Base-by-base conservation (phyloP, 2,797 vertebrate species). In the Schizopygopsis pylzovi region DNA sequence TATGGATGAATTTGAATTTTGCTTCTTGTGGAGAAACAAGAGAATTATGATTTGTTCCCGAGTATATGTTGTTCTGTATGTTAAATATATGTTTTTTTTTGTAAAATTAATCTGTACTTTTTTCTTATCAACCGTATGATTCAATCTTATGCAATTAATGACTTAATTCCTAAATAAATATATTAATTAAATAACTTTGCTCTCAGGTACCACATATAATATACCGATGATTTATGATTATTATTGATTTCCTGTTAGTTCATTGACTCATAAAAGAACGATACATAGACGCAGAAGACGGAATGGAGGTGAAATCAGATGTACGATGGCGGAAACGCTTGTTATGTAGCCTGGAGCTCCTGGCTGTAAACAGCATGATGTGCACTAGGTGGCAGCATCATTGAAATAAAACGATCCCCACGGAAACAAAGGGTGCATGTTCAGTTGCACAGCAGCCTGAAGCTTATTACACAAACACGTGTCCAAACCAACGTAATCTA, bases 371-470 rank as follows among this genome's bases (percentile, higher is more conserved):
- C 11, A 13, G 13, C 4, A 61, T 43, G 54, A 12, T 84, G 49
- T 15, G 43, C 83, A 43, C 63, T 61, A 85, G 83, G 65, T 33
- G 76, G 83, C 76, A 71, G 83, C 65, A 85, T 37, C 4, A 45
- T 25, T 18, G n/a, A 47, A 47, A 85, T 45, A 5, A 33, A 78
- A 41, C 4, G 0, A 47, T 63, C 6, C 28, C 4, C 6, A 47
- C 61, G 10, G 39, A 47, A 15, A 73, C 7, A 25, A 1, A 54
- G 13, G 5, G 16, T 13, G 10, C 54, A 45, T n/a, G 4, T 67
- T 41, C 4, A 45, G 18, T 10, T 56, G 1, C 4, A 63, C 8
- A 12, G 16, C 54, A 43, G 13, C 10, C 9, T 45, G 3, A 45
- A 71, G 15, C 3, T 22, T 59, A 7, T 25, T 16, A 4, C 72